Evolutionary conservation across 1,140 invertebrate genomes (phyloP).

Genomic region (Hycleus cichorii): DNA sequence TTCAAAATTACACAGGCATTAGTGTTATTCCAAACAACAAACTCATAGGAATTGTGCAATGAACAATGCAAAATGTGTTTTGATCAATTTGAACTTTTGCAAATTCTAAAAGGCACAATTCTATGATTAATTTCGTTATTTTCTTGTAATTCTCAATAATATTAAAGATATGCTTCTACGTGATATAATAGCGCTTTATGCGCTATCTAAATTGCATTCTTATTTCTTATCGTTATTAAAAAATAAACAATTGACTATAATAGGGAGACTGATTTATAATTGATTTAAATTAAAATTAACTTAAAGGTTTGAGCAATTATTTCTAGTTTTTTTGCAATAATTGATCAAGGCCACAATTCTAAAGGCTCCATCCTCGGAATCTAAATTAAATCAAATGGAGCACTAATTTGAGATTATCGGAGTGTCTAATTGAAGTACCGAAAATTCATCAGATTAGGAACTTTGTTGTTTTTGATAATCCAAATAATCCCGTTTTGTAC

Average conservation of each 20-base stretch:
- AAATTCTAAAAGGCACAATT: constrained; percentile 21
- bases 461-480: no score
- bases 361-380: no score
- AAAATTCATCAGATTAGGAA: neutral
- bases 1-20: neutral
- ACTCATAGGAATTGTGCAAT: constrained; percentile 4
- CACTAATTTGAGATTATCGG: neutral
- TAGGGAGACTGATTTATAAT: constrained; percentile 18
- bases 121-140: constrained; percentile 17
- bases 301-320: neutral
- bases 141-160: neutral
- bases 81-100: neutral
- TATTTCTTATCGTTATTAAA: neutral
- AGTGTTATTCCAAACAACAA: neutral
- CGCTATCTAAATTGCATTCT: neutral
- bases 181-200: constrained; percentile 17
- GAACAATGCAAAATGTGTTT: constrained; percentile 12
- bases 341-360: no score
- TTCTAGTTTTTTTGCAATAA: neutral
- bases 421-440: neutral
- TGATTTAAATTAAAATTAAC: neutral
- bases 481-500: no score
- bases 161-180: constrained; percentile 24
- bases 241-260: constrained; percentile 28
- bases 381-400: neutral